Evolutionary conservation across 2,888 invertebrate genomes (phyloP).

Genomic region (Tiliacea aurago): DNA sequence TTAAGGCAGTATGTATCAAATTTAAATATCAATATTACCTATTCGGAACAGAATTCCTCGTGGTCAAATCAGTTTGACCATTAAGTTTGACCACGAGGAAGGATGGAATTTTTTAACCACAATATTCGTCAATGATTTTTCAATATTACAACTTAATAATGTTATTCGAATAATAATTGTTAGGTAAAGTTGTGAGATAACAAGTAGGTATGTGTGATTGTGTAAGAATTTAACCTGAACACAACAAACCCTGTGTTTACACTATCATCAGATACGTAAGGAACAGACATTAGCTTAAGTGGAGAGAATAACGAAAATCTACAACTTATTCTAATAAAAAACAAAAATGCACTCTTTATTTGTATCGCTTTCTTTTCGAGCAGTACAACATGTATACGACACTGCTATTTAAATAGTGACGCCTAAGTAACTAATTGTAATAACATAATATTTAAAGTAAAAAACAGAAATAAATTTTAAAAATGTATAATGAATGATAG

Average conservation of each 20-base stretch:
- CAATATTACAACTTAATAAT: too few species aligned
- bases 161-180: not conserved
- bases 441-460: not conserved
- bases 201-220: not conserved
- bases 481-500: not conserved
- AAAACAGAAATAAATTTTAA: not conserved
- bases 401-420: not conserved
- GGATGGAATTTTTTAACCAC: too few species aligned
- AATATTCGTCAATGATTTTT: too few species aligned
- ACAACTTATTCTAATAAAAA: not conserved
- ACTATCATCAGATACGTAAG: not conserved
- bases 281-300: not conserved
- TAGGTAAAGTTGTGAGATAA: not conserved
- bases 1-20: constrained; percentile 66
- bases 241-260: not conserved
- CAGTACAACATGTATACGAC: not conserved
- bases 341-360: not conserved
- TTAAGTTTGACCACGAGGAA: too few species aligned
- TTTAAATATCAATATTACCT: constrained; percentile 54
- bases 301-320: not conserved
- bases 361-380: not conserved
- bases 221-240: not conserved
- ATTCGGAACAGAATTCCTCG: too few species aligned
- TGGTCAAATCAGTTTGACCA: too few species aligned
- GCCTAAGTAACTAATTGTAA: too few species aligned